phyloP scores from a whole-genome alignment of 2,797 vertebrate species.

The Tokudaia tokunoshimensis region DNA sequence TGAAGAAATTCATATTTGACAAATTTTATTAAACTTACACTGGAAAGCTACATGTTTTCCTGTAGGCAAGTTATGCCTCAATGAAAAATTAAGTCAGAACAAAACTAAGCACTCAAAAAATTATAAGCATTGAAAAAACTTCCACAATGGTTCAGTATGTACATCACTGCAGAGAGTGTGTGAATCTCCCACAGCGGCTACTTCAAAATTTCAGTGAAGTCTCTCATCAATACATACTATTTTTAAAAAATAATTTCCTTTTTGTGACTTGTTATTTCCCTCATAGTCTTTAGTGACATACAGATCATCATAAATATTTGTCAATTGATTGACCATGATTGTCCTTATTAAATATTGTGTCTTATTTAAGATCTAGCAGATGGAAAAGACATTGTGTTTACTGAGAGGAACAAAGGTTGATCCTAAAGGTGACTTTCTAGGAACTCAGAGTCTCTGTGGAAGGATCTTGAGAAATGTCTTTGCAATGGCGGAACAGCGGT shows the following conservation, averaged over 20 bases:
- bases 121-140: background rate
- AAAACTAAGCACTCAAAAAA: background rate
- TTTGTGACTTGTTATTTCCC: background rate
- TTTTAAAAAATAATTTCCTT: background rate
- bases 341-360: conserved; percentile 1
- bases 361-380: conserved; percentile 12
- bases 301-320: background rate
- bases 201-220: conserved; percentile 17
- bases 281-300: background rate
- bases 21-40: background rate
- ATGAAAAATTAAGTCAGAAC: conserved; percentile 49
- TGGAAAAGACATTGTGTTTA: background rate
- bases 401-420: background rate
- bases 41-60: background rate
- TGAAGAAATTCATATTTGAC: background rate
- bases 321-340: conserved; percentile 9
- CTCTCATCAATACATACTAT: background rate
- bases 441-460: background rate
- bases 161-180: background rate
- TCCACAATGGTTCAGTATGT: background rate
- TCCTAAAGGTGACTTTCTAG: conserved; percentile 22
- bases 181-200: conserved; percentile 28
- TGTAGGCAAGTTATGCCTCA: background rate
- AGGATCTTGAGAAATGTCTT: background rate
- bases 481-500: background rate